phyloP scores from a whole-genome alignment of 2,797 vertebrate genomes.

The Hypotaenidia okinawae region DNA sequence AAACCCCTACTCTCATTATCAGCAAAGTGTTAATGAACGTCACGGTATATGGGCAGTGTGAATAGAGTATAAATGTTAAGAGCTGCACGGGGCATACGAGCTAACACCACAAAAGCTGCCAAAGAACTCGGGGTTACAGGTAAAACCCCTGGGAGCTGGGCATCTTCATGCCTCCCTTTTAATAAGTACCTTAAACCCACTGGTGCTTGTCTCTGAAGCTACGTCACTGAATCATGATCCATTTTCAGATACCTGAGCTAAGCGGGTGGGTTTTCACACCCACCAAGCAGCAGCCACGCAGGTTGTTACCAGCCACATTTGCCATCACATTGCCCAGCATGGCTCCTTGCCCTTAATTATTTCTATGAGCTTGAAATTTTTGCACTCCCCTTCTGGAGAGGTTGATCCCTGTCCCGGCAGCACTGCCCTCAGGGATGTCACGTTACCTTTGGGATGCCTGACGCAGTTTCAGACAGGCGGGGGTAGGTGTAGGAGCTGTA shows the following conservation, averaged over 20 bases:
- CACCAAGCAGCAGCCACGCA: accelerated
- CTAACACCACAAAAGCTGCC: background rate
- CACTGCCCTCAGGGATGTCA: background rate
- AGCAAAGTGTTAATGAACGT: background rate
- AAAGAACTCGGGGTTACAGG: background rate
- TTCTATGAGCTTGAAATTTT: background rate
- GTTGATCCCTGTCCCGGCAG: background rate
- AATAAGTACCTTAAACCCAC: background rate
- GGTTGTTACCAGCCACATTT: accelerated
- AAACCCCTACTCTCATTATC: background rate
- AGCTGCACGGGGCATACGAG: accelerated
- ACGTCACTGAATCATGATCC: no score
- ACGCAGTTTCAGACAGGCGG: conserved; percentile 89
- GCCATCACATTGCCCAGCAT: accelerated
- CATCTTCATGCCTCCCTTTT: background rate
- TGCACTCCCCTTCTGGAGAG: background rate
- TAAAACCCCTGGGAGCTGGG: background rate
- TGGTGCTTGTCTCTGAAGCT: background rate
- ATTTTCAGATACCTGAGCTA: background rate
- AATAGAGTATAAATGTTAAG: background rate
- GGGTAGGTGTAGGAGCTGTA: conserved; percentile 98
- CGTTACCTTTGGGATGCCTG: conserved; percentile 91
- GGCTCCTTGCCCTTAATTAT: background rate
- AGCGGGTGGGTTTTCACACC: accelerated
- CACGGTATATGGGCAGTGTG: background rate